A percentile compares a stretch with the other conserved stretches of the same genome.
phyloP scores from a whole-genome alignment of 1,140 invertebrate genomes.

The Globodera ellingtonae region DNA sequence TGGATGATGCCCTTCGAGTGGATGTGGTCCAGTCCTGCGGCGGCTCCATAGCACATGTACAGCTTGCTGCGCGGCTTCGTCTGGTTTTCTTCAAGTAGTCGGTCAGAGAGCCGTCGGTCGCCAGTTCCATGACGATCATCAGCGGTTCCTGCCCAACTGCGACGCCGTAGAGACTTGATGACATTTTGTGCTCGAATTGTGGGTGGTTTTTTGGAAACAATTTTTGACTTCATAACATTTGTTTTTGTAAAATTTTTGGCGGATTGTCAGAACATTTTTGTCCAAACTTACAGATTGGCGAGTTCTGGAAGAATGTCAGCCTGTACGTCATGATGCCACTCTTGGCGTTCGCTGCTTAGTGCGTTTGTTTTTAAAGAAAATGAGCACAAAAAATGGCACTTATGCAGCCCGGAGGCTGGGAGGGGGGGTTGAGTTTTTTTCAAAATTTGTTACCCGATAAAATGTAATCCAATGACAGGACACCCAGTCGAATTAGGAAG shows the following conservation, averaged over 20 bases:
- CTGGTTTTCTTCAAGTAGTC: conserved; percentile 27
- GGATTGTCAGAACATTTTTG: too few species aligned
- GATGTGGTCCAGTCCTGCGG: conserved; percentile 35
- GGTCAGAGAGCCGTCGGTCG: conserved; percentile 20
- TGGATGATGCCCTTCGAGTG: conserved; percentile 23
- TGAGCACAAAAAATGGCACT: too few species aligned
- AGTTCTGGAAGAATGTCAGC: conserved; percentile 45
- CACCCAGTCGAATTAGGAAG: too few species aligned
- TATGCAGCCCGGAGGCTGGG: too few species aligned
- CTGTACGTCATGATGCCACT: conserved; percentile 33
- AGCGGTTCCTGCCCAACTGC: conserved; percentile 42
- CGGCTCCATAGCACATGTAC: conserved; percentile 38
- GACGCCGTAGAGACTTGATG: conserved; percentile 19
- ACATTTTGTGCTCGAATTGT: too few species aligned
- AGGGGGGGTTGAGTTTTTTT: too few species aligned
- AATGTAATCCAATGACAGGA: too few species aligned
- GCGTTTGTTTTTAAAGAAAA: neutral
- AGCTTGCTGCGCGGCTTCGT: conserved; percentile 24
- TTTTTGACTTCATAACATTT: too few species aligned
- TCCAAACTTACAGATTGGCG: neutral
- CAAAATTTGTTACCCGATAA: too few species aligned
- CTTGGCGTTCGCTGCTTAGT: conserved; percentile 26
- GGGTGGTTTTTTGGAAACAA: too few species aligned
- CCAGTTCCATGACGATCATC: conserved; percentile 44
- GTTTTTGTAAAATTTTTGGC: too few species aligned